Evolutionary conservation across 2,888 invertebrate genomes (phyloP), one percentile per base, ranked within the genome.

Genomic region (Heteromyza rotundicornis): DNA sequence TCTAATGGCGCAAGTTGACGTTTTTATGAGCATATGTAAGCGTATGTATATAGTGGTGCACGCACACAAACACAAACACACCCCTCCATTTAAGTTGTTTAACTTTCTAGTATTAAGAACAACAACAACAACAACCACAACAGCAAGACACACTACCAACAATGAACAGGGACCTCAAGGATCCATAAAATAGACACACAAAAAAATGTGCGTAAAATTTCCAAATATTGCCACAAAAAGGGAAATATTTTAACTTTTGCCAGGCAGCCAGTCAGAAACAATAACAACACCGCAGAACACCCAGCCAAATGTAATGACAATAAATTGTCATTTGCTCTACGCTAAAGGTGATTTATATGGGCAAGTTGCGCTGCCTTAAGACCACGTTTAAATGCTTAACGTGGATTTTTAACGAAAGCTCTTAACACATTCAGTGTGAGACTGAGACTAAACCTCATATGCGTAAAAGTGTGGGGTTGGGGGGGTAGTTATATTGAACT

Each of bases 1-100:
- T 47, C 47, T 22, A 57, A 57, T 53, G 56, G 44, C 12, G 36
- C 40, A 57, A 57, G 57, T 51, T 53, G 57, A 53, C 53, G 57
- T 52, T 61, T 61, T 57, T 61, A 52, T 57, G 57, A 47, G 53
- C 35, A 19, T 50, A 19, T 50, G 23, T 55, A 40, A 17, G 27
- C 53, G 20, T 35, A 23, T 40, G 12, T 36, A 40, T 20, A 22
- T 55, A 14, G 2, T 20, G 35, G 54, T 36, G 36, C 20, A 2
- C 16, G 22, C 12, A 14, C 35, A 16, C 53, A n/a, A n/a, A 53
- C 32, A 35, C 32, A 2, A 0, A 19, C 19, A 54, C 36, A 54
- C 54, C 16, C 19, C 16, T 20, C 35, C 27, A 35, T 20, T 54
- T 36, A 32, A 40, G 47, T n/a, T 47, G 47, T 10, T 40, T 40